phyloP scores from a whole-genome alignment of 1,140 invertebrate species.

The Drosophila tani region DNA sequence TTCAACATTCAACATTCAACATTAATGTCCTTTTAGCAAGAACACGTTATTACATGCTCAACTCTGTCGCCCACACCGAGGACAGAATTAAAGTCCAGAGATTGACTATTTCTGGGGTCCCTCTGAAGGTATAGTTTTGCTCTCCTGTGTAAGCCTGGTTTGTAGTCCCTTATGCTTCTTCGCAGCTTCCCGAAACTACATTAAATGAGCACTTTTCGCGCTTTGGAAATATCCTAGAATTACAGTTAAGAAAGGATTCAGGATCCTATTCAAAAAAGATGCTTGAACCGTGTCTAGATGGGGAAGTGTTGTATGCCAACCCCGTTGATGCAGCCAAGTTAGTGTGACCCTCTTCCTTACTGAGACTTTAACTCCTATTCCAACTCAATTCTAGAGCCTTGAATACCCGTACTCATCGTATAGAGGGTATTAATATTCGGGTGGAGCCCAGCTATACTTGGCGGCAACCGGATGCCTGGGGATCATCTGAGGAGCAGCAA shows the following conservation, averaged over 20 bases:
- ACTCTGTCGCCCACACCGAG: conserved; percentile 59
- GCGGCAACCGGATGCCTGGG: conserved; percentile 63
- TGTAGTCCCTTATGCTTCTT: background rate
- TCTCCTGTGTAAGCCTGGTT: background rate
- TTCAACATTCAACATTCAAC: no score
- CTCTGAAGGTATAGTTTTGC: conserved; percentile 26
- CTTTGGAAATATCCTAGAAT: conserved; percentile 35
- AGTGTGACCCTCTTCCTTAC: background rate
- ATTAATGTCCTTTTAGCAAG: conserved; percentile 20
- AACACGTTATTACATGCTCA: conserved; percentile 43
- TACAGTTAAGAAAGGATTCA: background rate
- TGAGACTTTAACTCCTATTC: accelerated
- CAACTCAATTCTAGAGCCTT: conserved; percentile 19
- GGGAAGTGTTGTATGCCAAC: conserved; percentile 44
- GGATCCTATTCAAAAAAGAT: no score
- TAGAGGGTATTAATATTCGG: conserved; percentile 4
- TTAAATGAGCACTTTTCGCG: conserved; percentile 30
- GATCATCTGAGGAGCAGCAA: background rate
- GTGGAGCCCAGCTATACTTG: conserved; percentile 65
- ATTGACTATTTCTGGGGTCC: conserved; percentile 38
- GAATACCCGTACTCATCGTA: conserved; percentile 7
- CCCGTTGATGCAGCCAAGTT: conserved; percentile 56
- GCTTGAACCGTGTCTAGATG: background rate
- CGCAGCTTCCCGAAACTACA: conserved; percentile 4
- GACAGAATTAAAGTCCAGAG: conserved; percentile 59